Evolutionary conservation across 2,113 vertebrate genomes (phyloP).

Genomic region (Tylochromis polylepis): DNA sequence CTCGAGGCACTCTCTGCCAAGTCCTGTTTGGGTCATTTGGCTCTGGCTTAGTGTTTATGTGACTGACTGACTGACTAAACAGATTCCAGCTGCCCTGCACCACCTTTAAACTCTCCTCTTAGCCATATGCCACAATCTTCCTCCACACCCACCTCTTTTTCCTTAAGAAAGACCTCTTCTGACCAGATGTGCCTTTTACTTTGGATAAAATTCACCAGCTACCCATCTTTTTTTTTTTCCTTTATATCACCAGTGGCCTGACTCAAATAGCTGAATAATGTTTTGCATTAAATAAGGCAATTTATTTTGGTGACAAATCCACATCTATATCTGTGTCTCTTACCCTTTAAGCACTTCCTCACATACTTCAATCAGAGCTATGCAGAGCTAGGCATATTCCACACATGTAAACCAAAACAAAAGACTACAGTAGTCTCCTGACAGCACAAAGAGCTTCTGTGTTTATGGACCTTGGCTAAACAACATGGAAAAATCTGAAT

Average conservation of each 20-base stretch:
- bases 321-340: neutral
- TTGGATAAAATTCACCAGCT: neutral
- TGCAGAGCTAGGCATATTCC: neutral
- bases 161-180: neutral
- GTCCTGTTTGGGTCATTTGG: constrained; percentile 40
- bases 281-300: neutral
- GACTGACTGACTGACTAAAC: constrained; percentile 21
- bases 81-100: constrained; percentile 10
- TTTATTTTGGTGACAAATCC: neutral
- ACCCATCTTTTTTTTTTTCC: neutral
- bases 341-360: neutral
- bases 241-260: neutral
- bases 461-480: neutral
- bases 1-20: constrained; percentile 31
- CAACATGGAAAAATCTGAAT: neutral
- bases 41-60: constrained; percentile 5
- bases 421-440: neutral
- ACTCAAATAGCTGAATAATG: neutral
- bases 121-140: constrained; percentile 6
- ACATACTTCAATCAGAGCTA: neutral
- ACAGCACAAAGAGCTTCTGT: neutral
- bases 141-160: neutral
- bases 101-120: constrained; percentile 11
- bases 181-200: neutral
- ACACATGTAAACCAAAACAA: neutral